A percentile compares a stretch with the other conserved stretches of the same genome.
phyloP scores from a whole-genome alignment of 2,888 invertebrate genomes.

The Gymnosoma rotundatum region DNA sequence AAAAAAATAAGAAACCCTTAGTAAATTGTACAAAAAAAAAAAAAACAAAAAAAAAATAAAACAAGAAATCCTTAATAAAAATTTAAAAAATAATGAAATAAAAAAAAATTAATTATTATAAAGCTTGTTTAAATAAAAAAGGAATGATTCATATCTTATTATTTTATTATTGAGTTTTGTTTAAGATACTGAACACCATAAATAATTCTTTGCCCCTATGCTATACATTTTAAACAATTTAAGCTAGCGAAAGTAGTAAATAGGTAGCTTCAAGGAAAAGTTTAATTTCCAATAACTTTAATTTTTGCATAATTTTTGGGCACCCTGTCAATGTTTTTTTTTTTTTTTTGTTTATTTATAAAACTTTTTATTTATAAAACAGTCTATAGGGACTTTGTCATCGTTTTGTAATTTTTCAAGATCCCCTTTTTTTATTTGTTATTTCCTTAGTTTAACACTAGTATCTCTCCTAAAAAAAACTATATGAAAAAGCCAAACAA shows the following conservation, averaged over 20 bases:
- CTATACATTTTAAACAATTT: too few species aligned
- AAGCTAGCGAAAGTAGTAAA: too few species aligned
- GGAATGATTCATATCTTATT: neutral
- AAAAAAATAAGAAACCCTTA: conserved; percentile 7
- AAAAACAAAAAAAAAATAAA: conserved; percentile 34
- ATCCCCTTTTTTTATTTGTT: neutral
- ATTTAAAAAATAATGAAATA: conserved; percentile 3
- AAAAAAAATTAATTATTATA: neutral
- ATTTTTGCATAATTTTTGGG: too few species aligned
- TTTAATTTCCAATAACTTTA: too few species aligned
- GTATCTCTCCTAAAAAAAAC: neutral
- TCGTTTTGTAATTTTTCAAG: too few species aligned
- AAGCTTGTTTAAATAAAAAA: neutral
- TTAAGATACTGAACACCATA: neutral
- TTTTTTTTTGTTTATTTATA: too few species aligned
- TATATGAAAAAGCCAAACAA: neutral
- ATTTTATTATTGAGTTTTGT: neutral
- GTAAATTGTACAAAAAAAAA: conserved; percentile 60
- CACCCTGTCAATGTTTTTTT: too few species aligned
- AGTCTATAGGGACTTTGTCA: too few species aligned
- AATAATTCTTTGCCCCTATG: too few species aligned
- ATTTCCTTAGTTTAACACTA: neutral
- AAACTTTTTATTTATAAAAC: too few species aligned
- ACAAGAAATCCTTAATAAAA: conserved; percentile 24
- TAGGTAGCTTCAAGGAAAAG: too few species aligned